Evolutionary conservation across 2,113 vertebrate species (phyloP), one percentile per base, ranked within the genome.

Genomic region (Cyanistes caeruleus): DNA sequence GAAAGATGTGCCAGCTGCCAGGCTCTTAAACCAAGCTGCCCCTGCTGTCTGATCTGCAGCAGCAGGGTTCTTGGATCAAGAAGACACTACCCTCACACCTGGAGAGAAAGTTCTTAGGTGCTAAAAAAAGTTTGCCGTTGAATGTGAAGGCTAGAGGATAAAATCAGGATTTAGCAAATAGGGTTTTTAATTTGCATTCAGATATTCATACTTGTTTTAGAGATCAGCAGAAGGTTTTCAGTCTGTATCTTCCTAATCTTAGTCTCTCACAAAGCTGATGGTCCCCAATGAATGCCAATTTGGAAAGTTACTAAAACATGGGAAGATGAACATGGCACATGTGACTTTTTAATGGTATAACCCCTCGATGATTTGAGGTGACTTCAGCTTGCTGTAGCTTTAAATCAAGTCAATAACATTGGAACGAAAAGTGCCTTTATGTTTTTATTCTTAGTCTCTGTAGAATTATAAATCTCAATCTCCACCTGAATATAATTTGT

Each of bases 391-490:
- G 59, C 70, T 52, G 65, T 49, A 74, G 79, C 68, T 80, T 93
- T 94, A 93, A 96, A 92, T 95, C 69, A 89, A 91, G 58, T 89
- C 82, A 89, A 94, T 87, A 94, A 69, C 21, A 43, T 63, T 74
- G 85, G 86, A 90, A 94, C 37, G 67, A 80, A 39, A 96, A 97
- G 67, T 77, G 75, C 81, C 84, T 95, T 94, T 95, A 77, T 89
- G 83, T 84, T 94, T 95, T 97, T 79, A 60, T 93, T 86, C 87
- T 87, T 67, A 41, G 88, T 88, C 91, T 96, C 95, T 56, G 11
- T 60, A 95, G 94, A 96, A 95, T 88, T 95, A 90, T 94, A 95
- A 92, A 96, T 96, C 95, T 92, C 65, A 41, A 19, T 24, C 59
- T 92, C 30, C 51, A 41, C 2, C 2, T 79, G 73, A 94, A 51